Percentiles rank a stretch among this genome's conserved stretches.
phyloP scores from a whole-genome alignment of 2,888 invertebrate species.

The Dromius quadrimaculatus region DNA sequence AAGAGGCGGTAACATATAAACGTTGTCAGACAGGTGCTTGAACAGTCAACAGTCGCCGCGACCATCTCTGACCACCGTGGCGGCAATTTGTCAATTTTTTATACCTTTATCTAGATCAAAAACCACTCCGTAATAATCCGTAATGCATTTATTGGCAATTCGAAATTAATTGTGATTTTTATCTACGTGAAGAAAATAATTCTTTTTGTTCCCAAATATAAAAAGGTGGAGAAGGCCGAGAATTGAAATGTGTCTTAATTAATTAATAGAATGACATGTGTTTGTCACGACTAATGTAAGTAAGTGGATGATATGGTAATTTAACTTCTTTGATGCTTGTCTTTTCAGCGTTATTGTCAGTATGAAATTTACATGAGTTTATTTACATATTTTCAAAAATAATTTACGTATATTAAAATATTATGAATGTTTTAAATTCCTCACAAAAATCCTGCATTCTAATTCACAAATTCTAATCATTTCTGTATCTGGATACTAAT shows the following conservation, averaged over 20 bases:
- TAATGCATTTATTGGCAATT: conserved; percentile 35
- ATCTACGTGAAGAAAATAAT: too few relatives aligned
- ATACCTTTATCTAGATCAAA: conserved; percentile 9
- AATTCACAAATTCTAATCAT: not conserved
- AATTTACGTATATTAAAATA: conserved; percentile 14
- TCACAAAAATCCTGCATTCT: not conserved
- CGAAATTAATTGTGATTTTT: conserved; percentile 32
- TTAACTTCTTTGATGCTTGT: conserved; percentile 10
- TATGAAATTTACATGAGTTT: conserved; percentile 1
- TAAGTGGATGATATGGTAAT: conserved; percentile 17
- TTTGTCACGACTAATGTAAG: conserved; percentile 10
- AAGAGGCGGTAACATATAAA: conserved; percentile 35
- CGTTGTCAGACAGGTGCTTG: conserved; percentile 38
- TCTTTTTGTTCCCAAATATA: too few relatives aligned
- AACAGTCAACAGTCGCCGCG: conserved; percentile 10
- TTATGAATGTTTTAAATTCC: too few relatives aligned
- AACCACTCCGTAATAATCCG: not conserved
- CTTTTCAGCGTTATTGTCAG: conserved; percentile 30
- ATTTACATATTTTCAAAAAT: conserved; percentile 32
- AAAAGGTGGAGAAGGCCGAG: conserved; percentile 10
- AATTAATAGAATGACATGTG: conserved; percentile 29
- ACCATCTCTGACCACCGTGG: conserved; percentile 21
- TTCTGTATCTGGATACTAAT: not conserved
- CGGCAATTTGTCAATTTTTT: conserved; percentile 39
- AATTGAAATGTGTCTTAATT: conserved; percentile 32